Base-by-base conservation (phyloP, 2,888 invertebrate species). In the Clivina fossor region DNA sequence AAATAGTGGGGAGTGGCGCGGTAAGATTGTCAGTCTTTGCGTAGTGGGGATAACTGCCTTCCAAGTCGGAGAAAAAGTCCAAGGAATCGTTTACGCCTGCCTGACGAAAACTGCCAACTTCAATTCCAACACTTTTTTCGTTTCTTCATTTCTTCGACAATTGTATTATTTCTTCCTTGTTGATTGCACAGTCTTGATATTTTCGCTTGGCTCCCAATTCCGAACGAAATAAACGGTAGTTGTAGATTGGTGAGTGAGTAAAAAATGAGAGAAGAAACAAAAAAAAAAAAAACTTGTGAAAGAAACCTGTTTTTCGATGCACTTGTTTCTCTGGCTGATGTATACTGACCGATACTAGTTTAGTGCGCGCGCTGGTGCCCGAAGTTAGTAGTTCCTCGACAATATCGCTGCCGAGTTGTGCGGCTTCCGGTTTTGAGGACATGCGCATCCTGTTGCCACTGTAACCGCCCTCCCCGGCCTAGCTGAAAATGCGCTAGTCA, bases 401-500 rank as follows among this genome's bases (percentile, higher is more conserved):
- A 55, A n/a, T 47, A 66, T 61, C 64, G n/a, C n/a, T n/a, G n/a
- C n/a, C n/a, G n/a, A n/a, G n/a, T n/a, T n/a, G 63, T 66, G 66
- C 64, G 67, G 66, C 62, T 65, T 66, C 61, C 61, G 61, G 50
- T 56, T 53, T 69, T 66, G 68, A 68, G 69, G 69, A 66, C 69
- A 68, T 69, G 71, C 69, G 69, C 69, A 67, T 63, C 63, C 62
- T 62, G 61, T 64, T n/a, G 66, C 65, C 62, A n/a, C n/a, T n/a
- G n/a, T n/a, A n/a, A n/a, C 66, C 68, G 68, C 69, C 68, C 66
- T 64, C 66, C 64, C 64, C 64, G 64, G 61, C 63, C 66, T 66
- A 62, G 65, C 68, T 67, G n/a, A 69, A 69, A 68, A 67, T 68
- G 68, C 65, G 64, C 65, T 65, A 62, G 62, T 65, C 68, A 67